Evolutionary conservation across 2,797 vertebrate genomes (phyloP).

Genomic region (Margarornis squamiger): DNA sequence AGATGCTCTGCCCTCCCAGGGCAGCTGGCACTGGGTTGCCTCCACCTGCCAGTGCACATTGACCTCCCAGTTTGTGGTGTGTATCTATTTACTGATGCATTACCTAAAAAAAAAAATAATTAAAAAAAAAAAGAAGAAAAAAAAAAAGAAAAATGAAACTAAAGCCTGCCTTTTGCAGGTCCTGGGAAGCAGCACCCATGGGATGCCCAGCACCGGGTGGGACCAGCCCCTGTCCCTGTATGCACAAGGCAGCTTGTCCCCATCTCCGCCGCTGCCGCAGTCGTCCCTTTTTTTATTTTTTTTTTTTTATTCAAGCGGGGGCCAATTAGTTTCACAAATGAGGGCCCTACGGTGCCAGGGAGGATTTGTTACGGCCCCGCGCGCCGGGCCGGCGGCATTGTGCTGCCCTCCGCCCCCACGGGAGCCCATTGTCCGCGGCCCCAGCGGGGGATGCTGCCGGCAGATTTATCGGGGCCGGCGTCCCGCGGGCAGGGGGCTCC

Average conservation of each 20-base stretch:
- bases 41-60: fast-evolving
- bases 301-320: constrained; percentile 55
- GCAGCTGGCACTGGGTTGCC: neutral
- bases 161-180: neutral
- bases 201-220: neutral
- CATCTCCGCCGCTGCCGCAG: neutral
- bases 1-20: neutral
- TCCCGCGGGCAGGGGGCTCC: constrained; percentile 71
- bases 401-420: constrained; percentile 72
- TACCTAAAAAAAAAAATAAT: too few relatives aligned
- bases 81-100: neutral
- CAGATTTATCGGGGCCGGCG: constrained; percentile 74
- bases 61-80: fast-evolving
- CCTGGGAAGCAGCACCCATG: neutral
- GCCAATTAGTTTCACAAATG: constrained; percentile 84
- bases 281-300: neutral
- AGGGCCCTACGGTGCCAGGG: constrained; percentile 75
- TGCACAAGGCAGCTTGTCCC: neutral
- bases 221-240: neutral
- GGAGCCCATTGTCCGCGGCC: constrained; percentile 76
- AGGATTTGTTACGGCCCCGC: constrained; percentile 81
- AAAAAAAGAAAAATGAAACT: fast-evolving
- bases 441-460: constrained; percentile 75
- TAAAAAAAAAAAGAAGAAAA: too few relatives aligned
- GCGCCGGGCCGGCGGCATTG: constrained; percentile 76